These are phyloP conservation scores for Phymorhynchus buccinoides DNA, from an alignment of 1,140 invertebrate species.

Conservation along the genomic window DNA sequence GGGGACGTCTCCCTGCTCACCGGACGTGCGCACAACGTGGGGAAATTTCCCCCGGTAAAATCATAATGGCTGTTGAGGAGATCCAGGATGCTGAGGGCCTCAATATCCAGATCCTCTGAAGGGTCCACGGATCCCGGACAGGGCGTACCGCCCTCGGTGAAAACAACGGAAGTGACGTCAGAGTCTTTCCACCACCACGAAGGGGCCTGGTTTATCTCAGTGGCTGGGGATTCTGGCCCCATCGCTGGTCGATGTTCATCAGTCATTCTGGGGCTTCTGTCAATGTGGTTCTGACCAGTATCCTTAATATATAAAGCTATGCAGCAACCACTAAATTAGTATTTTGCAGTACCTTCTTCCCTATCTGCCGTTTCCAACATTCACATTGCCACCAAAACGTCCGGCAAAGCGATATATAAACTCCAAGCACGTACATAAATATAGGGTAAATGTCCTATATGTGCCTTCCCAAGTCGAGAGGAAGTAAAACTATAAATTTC, in stretches of 20 bases:
- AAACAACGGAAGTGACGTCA: slow-evolving; percentile 1
- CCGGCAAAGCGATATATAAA: too few relatives aligned
- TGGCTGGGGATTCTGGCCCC: neutral
- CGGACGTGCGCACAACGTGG: neutral
- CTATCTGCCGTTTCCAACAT: too few relatives aligned
- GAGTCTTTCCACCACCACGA: neutral
- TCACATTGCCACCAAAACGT: too few relatives aligned
- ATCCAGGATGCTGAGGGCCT: neutral
- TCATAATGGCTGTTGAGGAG: neutral
- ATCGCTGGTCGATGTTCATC: neutral
- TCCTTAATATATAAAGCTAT: too few relatives aligned
- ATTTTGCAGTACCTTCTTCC: too few relatives aligned
- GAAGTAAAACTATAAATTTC: too few relatives aligned
- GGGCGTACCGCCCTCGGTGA: neutral
- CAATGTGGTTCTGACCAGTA: too few relatives aligned
- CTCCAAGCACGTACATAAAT: too few relatives aligned
- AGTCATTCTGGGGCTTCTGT: neutral
- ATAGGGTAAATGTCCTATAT: too few relatives aligned
- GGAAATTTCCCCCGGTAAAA: neutral
- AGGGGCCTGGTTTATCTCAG: neutral
- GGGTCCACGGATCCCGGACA: neutral
- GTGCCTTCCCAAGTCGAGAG: too few relatives aligned
- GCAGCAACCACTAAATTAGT: too few relatives aligned
- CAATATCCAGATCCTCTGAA: neutral
- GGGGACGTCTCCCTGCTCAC: neutral